Base-by-base conservation (phyloP, 2,888 invertebrate species). In the Callimorpha dominula region DNA sequence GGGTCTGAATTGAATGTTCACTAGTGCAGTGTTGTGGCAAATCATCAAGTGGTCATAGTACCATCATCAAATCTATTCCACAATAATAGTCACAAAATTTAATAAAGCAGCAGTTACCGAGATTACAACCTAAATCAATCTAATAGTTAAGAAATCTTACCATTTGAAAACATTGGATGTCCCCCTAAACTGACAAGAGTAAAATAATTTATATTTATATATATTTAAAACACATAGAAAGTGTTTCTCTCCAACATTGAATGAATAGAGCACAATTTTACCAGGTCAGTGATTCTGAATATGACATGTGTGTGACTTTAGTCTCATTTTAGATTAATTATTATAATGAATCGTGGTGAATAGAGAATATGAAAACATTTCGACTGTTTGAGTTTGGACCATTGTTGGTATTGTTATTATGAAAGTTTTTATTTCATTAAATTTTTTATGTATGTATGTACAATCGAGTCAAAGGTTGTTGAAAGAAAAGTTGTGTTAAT, bases 281-380 rank as follows among this genome's bases (percentile, higher is more conserved):
- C 54, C 76, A 82, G 83, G 72, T 79, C 79, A 78, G 49, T 65
- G 77, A 46, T 65, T 72, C 42, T 43, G 71, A 80, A 79, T 75
- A 70, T n/a, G 31, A 31, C 60, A 52, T 72, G 65, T 68, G 54
- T 62, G 50, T 71, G 66, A 70, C 64, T 65, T 76, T 46, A 73
- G 2, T 65, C 73, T 72, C 76, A 79, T 83, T 79, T 75, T 50
- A 71, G 71, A 73, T 65, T 70, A 63, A 46, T 63, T 1, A 31
- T 31, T 31, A 31, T 31, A 63, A 46, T 70, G 68, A 81, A 69
- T 57, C 67, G 66, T 65, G 15, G 65, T 57, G 60, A 71, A 74
- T 72, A 74, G 71, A 70, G 67, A 40, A 40, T 52, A 43, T 12
- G 68, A 68, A 72, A 64, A 46, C 14, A 72, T 46, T 64, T 64